phyloP scores from a whole-genome alignment of 2,888 invertebrate species.

The Dasypolia templi region DNA sequence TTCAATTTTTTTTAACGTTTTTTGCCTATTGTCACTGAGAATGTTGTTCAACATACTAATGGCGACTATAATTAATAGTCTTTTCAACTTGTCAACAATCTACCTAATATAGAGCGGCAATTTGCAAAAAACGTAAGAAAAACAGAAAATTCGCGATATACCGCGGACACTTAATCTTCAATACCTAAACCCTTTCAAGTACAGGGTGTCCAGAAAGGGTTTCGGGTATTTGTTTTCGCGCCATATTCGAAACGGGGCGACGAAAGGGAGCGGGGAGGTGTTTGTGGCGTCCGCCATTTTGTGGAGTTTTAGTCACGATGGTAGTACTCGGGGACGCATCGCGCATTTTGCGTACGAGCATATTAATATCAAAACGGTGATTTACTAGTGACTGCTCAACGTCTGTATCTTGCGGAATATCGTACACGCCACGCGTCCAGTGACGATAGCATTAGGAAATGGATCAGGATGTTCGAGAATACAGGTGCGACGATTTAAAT shows the following conservation, averaged over 20 bases:
- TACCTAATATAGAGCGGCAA: too few relatives aligned
- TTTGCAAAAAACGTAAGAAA: too few relatives aligned
- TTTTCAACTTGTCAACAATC: too few relatives aligned
- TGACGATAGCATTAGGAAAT: conserved; percentile 21
- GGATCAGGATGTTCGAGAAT: conserved; percentile 47
- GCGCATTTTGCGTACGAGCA: conserved; percentile 56
- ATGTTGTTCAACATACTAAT: too few relatives aligned
- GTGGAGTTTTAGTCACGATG: not conserved
- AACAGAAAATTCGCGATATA: too few relatives aligned
- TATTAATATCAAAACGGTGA: conserved; percentile 45
- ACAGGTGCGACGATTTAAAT: conserved; percentile 55
- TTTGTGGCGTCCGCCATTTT: not conserved
- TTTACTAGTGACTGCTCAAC: conserved; percentile 52
- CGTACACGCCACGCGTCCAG: conserved; percentile 50
- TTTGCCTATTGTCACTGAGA: too few relatives aligned
- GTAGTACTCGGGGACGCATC: conserved; percentile 29
- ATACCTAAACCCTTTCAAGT: too few relatives aligned
- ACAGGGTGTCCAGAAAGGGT: conserved; percentile 11
- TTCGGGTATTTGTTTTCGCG: conserved; percentile 5
- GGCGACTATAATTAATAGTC: too few relatives aligned
- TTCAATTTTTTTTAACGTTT: too few relatives aligned
- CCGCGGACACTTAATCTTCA: too few relatives aligned
- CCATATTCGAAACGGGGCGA: not conserved
- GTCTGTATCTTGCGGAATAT: conserved; percentile 56
- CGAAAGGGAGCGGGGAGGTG: not conserved